These are phyloP conservation scores for Protaetia brevitarsis DNA, from an alignment of 1,140 invertebrate genomes.

Conservation along the genomic window DNA sequence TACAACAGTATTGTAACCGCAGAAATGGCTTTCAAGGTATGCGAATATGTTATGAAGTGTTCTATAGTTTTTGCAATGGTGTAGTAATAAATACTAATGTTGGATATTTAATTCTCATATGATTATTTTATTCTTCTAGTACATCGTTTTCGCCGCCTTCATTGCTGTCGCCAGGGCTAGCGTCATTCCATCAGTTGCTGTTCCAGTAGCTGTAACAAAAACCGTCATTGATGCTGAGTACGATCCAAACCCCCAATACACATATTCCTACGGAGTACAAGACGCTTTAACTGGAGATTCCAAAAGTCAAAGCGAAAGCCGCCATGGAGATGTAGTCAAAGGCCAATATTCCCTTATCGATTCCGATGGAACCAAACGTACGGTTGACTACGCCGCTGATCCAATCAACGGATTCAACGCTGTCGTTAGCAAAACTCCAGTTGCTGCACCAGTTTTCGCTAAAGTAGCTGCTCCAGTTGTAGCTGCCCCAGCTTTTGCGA, in stretches of 20 bases:
- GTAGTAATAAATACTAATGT: too few species aligned
- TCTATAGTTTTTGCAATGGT: too few species aligned
- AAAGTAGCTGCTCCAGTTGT: slow-evolving; percentile 31
- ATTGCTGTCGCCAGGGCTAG: slow-evolving; percentile 39
- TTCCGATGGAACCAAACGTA: slow-evolving; percentile 50
- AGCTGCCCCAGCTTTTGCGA: slow-evolving; percentile 41
- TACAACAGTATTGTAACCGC: slow-evolving; percentile 21
- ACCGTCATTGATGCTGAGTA: slow-evolving; percentile 23
- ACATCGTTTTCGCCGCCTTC: slow-evolving; percentile 49
- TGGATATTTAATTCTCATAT: too few species aligned
- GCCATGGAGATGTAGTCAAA: slow-evolving; percentile 60
- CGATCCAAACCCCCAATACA: slow-evolving; percentile 53
- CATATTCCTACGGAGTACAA: slow-evolving; percentile 65
- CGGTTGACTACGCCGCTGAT: slow-evolving; percentile 51
- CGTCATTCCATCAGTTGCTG: slow-evolving; percentile 1
- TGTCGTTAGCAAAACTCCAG: slow-evolving; percentile 43
- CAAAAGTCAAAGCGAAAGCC: slow-evolving; percentile 60
- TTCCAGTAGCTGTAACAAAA: slow-evolving; percentile 12
- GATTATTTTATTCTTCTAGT: slow-evolving; percentile 43
- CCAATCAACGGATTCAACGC: slow-evolving; percentile 50
- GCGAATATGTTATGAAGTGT: too few species aligned
- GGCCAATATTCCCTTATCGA: slow-evolving; percentile 53
- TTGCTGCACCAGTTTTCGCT: slow-evolving; percentile 33
- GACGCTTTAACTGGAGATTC: slow-evolving; percentile 66
- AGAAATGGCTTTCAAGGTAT: slow-evolving; percentile 24